These are phyloP conservation scores for Poeciliopsis retropinna DNA, from an alignment of 2,113 vertebrate genomes.

Conservation along the genomic window DNA sequence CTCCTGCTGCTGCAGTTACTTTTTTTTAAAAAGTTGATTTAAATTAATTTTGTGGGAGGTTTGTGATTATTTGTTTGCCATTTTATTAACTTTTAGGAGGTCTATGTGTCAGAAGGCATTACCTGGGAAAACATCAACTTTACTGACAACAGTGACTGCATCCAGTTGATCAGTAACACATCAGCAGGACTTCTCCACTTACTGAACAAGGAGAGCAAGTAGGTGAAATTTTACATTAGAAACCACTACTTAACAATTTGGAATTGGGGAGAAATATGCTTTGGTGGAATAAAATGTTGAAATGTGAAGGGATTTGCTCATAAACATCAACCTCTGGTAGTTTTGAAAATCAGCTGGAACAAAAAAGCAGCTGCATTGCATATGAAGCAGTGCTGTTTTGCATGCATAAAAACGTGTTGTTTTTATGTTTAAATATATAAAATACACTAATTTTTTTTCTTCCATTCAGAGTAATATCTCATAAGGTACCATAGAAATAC, in stretches of 20 bases:
- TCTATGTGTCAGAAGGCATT: conserved; percentile 90
- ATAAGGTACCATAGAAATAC: no score
- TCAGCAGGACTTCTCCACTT: conserved; percentile 89
- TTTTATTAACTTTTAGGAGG: conserved; percentile 80
- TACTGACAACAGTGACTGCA: conserved; percentile 89
- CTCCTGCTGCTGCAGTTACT: background rate
- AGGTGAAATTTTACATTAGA: conserved; percentile 45
- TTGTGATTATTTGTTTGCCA: conserved; percentile 4
- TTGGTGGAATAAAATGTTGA: background rate
- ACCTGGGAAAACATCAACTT: conserved; percentile 90
- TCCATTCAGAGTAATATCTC: no score
- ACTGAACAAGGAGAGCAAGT: conserved; percentile 93
- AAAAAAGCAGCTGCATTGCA: background rate
- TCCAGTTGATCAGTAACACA: conserved; percentile 90
- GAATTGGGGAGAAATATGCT: background rate
- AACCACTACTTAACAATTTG: background rate
- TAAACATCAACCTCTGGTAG: background rate
- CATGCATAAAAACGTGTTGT: no score
- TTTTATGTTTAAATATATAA: no score
- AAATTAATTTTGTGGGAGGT: background rate
- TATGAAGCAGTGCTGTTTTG: background rate
- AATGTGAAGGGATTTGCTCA: background rate
- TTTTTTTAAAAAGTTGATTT: background rate
- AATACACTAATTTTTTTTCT: no score
- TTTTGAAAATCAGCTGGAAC: background rate